Percentiles rank a stretch among this genome's conserved stretches.
Conservation (phyloP, 2,797 vertebrate genomes). For the Tympanoctomys barrerae region DNA sequence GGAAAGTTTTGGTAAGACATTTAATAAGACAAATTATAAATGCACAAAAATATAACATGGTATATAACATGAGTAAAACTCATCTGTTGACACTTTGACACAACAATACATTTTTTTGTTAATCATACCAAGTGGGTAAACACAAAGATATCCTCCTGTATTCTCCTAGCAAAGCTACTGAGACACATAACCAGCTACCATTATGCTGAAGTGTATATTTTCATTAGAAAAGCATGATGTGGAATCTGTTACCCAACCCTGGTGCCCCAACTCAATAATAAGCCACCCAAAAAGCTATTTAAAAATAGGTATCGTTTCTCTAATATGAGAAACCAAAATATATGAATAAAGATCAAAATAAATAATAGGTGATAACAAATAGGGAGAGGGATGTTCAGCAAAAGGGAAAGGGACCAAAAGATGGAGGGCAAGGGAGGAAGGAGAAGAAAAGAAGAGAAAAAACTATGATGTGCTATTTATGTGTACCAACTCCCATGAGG, state of each 20-base stretch:
- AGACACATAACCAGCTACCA: neutral
- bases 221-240: neutral
- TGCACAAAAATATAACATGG: neutral
- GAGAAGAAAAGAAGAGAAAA: neutral
- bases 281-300: neutral
- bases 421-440: neutral
- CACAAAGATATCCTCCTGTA: neutral
- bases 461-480: neutral
- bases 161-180: neutral
- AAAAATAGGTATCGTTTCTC: neutral
- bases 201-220: neutral
- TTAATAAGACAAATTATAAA: neutral
- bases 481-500: neutral
- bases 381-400: neutral
- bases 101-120: neutral
- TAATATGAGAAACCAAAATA: neutral
- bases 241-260: neutral
- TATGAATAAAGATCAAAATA: neutral
- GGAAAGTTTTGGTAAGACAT: neutral
- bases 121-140: neutral
- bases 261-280: neutral
- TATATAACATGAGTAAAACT: neutral
- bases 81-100: neutral
- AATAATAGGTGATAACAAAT: neutral
- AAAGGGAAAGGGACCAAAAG: neutral